These are phyloP conservation scores for Andrena hattorfiana DNA, from an alignment of 2,888 invertebrate species.

Conservation along the genomic window DNA sequence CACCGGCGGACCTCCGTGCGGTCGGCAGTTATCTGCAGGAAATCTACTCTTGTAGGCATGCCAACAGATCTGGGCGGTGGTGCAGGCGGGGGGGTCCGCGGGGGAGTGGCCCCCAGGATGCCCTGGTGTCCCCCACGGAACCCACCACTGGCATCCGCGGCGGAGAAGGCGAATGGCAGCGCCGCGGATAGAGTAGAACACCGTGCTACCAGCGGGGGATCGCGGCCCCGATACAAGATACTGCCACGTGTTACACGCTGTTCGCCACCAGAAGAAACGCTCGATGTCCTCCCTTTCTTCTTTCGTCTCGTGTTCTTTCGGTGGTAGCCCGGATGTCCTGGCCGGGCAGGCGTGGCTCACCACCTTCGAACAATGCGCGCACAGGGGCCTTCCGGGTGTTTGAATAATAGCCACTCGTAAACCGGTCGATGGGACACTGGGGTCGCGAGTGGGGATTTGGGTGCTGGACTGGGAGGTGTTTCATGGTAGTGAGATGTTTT, in stretches of 20 bases:
- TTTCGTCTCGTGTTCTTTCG: constrained; percentile 42
- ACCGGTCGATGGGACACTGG: constrained; percentile 16
- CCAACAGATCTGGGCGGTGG: constrained; percentile 65
- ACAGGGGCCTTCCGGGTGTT: constrained; percentile 54
- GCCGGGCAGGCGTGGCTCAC: constrained; percentile 15
- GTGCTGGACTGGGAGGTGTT: background rate
- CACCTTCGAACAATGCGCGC: constrained; percentile 53
- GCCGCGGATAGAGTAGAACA: constrained; percentile 77
- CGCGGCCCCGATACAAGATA: constrained; percentile 84
- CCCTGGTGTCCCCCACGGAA: constrained; percentile 60
- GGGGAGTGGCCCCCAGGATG: constrained; percentile 52
- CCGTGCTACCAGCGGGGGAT: constrained; percentile 82
- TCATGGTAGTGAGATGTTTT: no score
- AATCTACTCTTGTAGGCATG: constrained; percentile 83
- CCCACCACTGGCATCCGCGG: constrained; percentile 70
- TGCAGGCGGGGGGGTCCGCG: constrained; percentile 57
- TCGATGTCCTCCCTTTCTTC: constrained; percentile 45
- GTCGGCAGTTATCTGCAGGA: constrained; percentile 81
- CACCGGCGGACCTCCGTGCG: constrained; percentile 81
- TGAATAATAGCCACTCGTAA: constrained; percentile 31
- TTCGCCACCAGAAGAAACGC: constrained; percentile 84
- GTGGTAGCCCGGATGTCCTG: constrained; percentile 59
- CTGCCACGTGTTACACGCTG: constrained; percentile 85
- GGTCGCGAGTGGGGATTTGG: constrained; percentile 5
- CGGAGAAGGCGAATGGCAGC: constrained; percentile 67